Base-by-base conservation (phyloP, 2,113 vertebrate species). In the Apodemus sylvaticus region DNA sequence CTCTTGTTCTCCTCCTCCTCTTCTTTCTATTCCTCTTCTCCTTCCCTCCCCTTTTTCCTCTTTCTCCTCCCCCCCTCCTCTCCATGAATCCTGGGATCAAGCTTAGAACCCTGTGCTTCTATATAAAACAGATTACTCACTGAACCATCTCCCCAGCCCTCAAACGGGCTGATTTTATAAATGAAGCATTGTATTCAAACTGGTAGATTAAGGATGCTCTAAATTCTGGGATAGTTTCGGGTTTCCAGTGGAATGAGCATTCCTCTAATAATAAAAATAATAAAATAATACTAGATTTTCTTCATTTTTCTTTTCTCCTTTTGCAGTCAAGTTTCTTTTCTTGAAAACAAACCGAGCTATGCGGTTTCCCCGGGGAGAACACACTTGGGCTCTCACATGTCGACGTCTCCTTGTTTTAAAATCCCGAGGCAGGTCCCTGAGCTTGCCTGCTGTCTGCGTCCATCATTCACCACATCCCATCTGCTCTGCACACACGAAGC, bases 331-430 rank as follows among this genome's bases (percentile, higher is more conserved):
- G 76, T 20, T 91, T 36, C 64, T 42, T 42, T 91, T 73, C 74
- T 83, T 60, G 53, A 91, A 76, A 90, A n/a, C 39, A 92, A 93
- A 87, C 48, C n/a, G 60, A 91, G 60, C 77, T 29, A 83, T 81
- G 34, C 86, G 5, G 68, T 87, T 95, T 93, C 22, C 12, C 66
- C 89, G 42, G 17, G 29, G 39, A 96, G 90, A 89, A 53, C 7
- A n/a, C 6, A 24, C 86, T 16, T 13, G 17, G 13, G 24, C 73
- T 90, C 17, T 73, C 53, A 58, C 60, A 73, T 16, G 81, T n/a
- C 88, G 62, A 77, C 55, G n/a, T 88, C 36, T 58, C 58, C 85
- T 19, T 0, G 7, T 19, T 22, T 71, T 26, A 83, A 89, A 26
- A 64, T 3, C 66, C 45, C 10, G 53, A 31, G 45, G 11, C 16